phyloP scores from a whole-genome alignment of 2,888 invertebrate species.

The Sycophila texana region DNA sequence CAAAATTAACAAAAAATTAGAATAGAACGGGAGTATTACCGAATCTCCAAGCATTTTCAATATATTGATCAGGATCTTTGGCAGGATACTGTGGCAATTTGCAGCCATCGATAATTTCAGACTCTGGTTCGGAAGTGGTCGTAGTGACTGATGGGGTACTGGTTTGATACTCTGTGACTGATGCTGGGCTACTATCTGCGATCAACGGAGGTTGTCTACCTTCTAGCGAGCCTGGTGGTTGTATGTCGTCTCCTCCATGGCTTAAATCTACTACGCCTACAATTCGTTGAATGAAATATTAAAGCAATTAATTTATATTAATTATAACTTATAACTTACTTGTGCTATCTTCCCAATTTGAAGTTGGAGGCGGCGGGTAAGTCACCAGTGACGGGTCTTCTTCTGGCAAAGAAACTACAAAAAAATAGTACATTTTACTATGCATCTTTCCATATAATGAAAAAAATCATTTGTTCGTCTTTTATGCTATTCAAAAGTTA shows the following conservation, averaged over 20 bases:
- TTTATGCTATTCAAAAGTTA: slow-evolving; percentile 53
- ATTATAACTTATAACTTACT: slow-evolving; percentile 44
- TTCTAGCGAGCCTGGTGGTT: slow-evolving; percentile 33
- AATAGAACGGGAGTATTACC: slow-evolving; percentile 75
- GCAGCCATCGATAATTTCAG: slow-evolving; percentile 73
- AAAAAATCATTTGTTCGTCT: too few relatives aligned
- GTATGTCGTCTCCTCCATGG: slow-evolving; percentile 35
- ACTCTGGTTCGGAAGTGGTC: slow-evolving; percentile 59
- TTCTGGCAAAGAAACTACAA: slow-evolving; percentile 4
- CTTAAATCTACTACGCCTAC: slow-evolving; percentile 54
- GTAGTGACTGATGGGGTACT: slow-evolving; percentile 63
- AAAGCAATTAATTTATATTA: too few relatives aligned
- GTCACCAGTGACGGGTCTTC: slow-evolving; percentile 9
- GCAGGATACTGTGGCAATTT: slow-evolving; percentile 78
- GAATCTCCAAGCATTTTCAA: slow-evolving; percentile 80
- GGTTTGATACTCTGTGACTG: slow-evolving; percentile 71
- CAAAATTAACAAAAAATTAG: slow-evolving; percentile 1
- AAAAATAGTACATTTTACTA: not conserved
- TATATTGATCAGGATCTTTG: slow-evolving; percentile 76
- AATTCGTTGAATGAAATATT: not conserved
- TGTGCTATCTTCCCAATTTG: slow-evolving; percentile 29
- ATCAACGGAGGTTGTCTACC: slow-evolving; percentile 15
- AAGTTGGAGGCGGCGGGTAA: slow-evolving; percentile 27
- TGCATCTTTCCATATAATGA: not conserved
- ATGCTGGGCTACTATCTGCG: slow-evolving; percentile 62